Evolutionary conservation across 2,113 vertebrate species (phyloP), one percentile per base, ranked within the genome.

Genomic region (Synchiropus splendidus): DNA sequence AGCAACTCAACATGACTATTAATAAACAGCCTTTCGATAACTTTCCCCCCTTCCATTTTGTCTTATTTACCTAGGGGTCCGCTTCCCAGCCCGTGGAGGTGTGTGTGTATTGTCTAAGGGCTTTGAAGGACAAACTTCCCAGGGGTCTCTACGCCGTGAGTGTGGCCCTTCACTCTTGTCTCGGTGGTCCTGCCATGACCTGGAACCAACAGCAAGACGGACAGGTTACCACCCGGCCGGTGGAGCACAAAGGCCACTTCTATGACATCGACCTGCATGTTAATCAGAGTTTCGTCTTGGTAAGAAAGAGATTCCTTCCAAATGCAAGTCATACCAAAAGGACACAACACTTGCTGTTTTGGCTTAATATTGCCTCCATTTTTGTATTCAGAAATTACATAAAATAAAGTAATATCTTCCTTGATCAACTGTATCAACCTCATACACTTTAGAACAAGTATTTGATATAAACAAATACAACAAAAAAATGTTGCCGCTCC

Each of bases 71-170:
- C 21, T 27, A 27, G 59, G 60, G 43, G 14, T 45, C 32, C 35
- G 56, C n/a, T 5, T 77, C 62, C 0, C 87, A 87, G 58, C 70
- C 42, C 1, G 55, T 91, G 55, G 85, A 92, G 55, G 83, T 98
- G 51, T 69, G 44, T 2, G 30, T 96, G 55, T 80, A 72, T 58
- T 92, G 90, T 69, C 56, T 93, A 8, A 84, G 89, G 14, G 89
- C 88, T 17, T 76, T 88, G 53, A 89, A 90, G 67, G 88, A 94
- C 80, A 98, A 95, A 54, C 75, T 87, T 31, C 86, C 90, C 13
- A 79, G 58, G 68, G 92, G 94, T 18, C 79, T 47, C 41, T 96
- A 93, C 45, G 6, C 61, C 9, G 67, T 97, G 51, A 84, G 61
- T 18, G 64, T 89, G 75, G 87, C 86, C 50, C 67, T 95, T 42